A percentile compares a stretch with the other conserved stretches of the same genome.
Conservation (phyloP, 2,888 invertebrate genomes). For the Parascotia fuliginaria region DNA sequence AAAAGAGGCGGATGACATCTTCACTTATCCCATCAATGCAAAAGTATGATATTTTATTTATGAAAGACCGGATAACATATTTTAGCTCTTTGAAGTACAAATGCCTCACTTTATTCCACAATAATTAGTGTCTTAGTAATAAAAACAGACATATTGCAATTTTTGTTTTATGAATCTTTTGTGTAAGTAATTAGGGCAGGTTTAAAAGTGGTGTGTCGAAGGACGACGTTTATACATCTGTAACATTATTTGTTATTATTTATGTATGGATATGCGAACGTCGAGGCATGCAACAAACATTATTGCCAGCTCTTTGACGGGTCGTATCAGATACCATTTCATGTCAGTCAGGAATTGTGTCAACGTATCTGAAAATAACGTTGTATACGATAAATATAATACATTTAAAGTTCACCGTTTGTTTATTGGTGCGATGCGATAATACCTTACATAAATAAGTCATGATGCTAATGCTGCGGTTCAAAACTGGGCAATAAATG, state of each 20-base stretch:
- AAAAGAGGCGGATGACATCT: no score
- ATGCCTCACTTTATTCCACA: slow-evolving; percentile 30
- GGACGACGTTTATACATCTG: slow-evolving; percentile 45
- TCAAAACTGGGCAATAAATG: no score
- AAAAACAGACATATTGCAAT: slow-evolving; percentile 35
- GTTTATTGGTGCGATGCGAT: no score
- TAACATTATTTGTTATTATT: slow-evolving; percentile 38
- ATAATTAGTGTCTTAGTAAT: slow-evolving; percentile 32
- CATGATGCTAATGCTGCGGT: no score
- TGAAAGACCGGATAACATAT: no score
- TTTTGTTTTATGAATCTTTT: slow-evolving; percentile 41
- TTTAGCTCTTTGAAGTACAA: slow-evolving; percentile 25
- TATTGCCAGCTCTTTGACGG: slow-evolving; percentile 63
- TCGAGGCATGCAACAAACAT: slow-evolving; percentile 46
- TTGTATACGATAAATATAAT: slow-evolving; percentile 24
- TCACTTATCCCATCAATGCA: no score
- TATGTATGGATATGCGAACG: slow-evolving; percentile 31
- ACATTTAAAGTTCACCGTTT: slow-evolving; percentile 17
- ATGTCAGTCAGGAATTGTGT: slow-evolving; percentile 64
- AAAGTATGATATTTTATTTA: no score
- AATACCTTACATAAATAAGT: no score
- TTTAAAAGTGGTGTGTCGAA: slow-evolving; percentile 52
- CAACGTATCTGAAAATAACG: slow-evolving; percentile 56
- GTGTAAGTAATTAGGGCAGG: slow-evolving; percentile 46
- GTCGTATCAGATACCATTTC: slow-evolving; percentile 60